phyloP scores from a whole-genome alignment of 1,140 invertebrate species.

The Lepidurus packardi region DNA sequence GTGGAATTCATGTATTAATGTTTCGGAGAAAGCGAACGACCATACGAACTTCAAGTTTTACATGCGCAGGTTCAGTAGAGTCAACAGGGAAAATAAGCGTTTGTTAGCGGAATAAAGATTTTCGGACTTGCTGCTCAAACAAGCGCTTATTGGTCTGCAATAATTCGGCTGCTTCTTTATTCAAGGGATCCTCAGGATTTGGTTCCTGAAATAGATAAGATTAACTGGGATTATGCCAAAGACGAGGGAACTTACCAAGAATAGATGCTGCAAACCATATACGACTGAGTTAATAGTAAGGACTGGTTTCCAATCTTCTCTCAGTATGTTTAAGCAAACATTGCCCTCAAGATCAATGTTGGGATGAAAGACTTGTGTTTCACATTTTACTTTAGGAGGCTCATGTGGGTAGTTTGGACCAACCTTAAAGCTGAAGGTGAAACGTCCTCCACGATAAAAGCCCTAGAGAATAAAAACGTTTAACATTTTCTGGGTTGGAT shows the following conservation, averaged over 20 bases:
- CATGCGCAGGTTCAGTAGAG: neutral
- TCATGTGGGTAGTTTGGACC: conserved; percentile 95
- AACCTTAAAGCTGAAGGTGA: conserved; percentile 96
- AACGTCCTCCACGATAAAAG: conserved; percentile 87
- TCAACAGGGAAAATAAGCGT: neutral
- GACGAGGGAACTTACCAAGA: conserved; percentile 53
- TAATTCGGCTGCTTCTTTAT: conserved; percentile 98
- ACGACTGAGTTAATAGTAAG: conserved; percentile 96
- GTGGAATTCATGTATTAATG: too few species aligned
- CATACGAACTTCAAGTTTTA: too few species aligned
- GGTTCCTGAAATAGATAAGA: conserved; percentile 66
- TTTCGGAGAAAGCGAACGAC: too few species aligned
- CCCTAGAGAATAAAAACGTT: conserved; percentile 56
- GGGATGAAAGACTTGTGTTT: conserved; percentile 89
- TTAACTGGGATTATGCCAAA: conserved; percentile 20
- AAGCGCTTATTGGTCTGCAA: conserved; percentile 86
- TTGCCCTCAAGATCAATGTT: conserved; percentile 94
- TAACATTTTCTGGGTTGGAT: neutral
- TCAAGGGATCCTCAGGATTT: conserved; percentile 96
- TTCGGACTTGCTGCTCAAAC: conserved; percentile 93
- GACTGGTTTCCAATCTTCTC: conserved; percentile 99
- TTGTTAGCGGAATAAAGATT: conserved; percentile 60
- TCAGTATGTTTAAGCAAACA: conserved; percentile 87
- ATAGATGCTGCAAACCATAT: conserved; percentile 95
- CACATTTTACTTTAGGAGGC: conserved; percentile 91